phyloP scores from a whole-genome alignment of 2,888 invertebrate species.

The Buathra laborator region DNA sequence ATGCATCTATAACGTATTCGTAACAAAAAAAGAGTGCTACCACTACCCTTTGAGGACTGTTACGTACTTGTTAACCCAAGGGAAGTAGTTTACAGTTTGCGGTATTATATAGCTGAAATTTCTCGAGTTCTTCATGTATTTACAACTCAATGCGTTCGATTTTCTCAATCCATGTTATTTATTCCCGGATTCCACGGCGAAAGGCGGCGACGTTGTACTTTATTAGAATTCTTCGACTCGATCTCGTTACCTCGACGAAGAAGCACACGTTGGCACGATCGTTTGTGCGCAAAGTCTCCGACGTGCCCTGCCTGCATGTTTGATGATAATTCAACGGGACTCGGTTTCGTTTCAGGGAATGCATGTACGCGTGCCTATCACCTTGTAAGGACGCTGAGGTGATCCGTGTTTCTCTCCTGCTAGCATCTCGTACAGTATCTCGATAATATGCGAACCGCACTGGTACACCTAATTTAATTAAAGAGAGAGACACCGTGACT shows the following conservation, averaged over 20 bases:
- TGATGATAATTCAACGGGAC: conserved; percentile 31
- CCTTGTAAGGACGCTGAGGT: conserved; percentile 30
- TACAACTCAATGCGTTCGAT: conserved; percentile 48
- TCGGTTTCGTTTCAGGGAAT: conserved; percentile 22
- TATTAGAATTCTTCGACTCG: conserved; percentile 59
- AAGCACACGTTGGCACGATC: conserved; percentile 24
- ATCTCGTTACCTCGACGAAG: conserved; percentile 46
- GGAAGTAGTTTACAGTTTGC: not conserved
- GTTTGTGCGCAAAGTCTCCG: conserved; percentile 7
- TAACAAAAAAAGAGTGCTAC: too few relatives aligned
- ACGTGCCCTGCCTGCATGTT: conserved; percentile 25
- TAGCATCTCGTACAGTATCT: conserved; percentile 13
- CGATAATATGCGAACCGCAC: conserved; percentile 32
- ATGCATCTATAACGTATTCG: too few relatives aligned
- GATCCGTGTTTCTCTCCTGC: conserved; percentile 27
- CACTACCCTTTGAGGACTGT: not conserved
- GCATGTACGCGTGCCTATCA: conserved; percentile 30
- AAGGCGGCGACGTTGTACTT: conserved; percentile 53
- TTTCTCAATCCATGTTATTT: conserved; percentile 19
- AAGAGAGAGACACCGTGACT: not conserved
- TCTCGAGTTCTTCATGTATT: conserved; percentile 17
- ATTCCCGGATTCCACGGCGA: conserved; percentile 36
- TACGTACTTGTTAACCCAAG: not conserved
- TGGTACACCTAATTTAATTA: conserved; percentile 2
- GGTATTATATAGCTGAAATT: not conserved